Base-by-base conservation (phyloP, 2,888 invertebrate genomes). In the Hypsopygia costalis region DNA sequence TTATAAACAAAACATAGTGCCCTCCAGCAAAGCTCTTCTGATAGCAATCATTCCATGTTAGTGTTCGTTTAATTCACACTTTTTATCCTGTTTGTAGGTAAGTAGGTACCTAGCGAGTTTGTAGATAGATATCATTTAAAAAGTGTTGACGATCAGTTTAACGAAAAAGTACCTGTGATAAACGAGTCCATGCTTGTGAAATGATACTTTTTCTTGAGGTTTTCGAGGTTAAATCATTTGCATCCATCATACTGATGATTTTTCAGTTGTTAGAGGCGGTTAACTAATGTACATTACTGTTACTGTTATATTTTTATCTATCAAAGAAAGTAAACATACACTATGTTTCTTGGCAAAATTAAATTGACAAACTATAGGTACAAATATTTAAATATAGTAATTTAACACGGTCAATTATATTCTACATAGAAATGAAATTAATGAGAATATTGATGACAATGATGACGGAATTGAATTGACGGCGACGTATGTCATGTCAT, bases 201-300 rank as follows among this genome's bases (percentile, higher is more conserved):
- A 93, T 71, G 57, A 92, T 87, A 72, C 92, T 91, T 82, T 89
- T 91, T 74, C 91, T 91, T 57, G 79, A 77, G 59, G 76, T 72
- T 68, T 92, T 89, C 67, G 90, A 79, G 51, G 90, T 78, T 73
- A 92, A 85, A 90, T 93, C 93, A 73, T 93, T 93, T 81, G 92
- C 93, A 89, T 93, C 93, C 91, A 91, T 93, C 91, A 91, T 91
- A 74, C 63, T 81, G 58, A 49, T 49, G 50, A 55, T 53, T 61
- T 56, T 58, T 51, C 46, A 59, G 62, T 49, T 43, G 40, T 28
- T 33, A 2, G 10, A 11, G 21, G 11, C 7, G 47, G 46, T 39
- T 55, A 57, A 49, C 59, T 36, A 49, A 58, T 54, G 57, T 48
- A 62, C 72, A 70, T 72, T 51, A 69, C 69, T 59, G 55, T 25